phyloP scores from a whole-genome alignment of 1,140 invertebrate genomes.

The Listronotus oregonensis region DNA sequence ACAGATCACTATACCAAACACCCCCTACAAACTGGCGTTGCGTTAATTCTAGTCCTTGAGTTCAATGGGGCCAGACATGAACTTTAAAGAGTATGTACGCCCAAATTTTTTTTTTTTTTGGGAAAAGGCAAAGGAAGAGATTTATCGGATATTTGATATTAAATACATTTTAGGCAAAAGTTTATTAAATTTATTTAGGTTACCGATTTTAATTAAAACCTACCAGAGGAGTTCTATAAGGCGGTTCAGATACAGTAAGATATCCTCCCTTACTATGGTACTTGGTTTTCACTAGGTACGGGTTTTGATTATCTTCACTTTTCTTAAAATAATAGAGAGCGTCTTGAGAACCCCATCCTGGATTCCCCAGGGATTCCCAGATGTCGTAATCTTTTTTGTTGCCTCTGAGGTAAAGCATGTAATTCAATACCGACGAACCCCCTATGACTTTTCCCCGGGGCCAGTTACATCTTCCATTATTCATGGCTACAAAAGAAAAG shows the following conservation, averaged over 20 bases:
- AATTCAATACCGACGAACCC: conserved; percentile 88
- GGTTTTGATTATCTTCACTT: conserved; percentile 87
- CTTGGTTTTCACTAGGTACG: conserved; percentile 74
- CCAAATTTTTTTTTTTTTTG: too few species aligned
- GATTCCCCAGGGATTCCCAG: conserved; percentile 90
- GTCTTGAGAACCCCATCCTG: conserved; percentile 89
- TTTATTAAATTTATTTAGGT: too few species aligned
- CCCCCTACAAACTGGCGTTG: too few species aligned
- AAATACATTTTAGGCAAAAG: too few species aligned
- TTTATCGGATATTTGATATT: too few species aligned
- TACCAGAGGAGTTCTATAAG: conserved; percentile 80
- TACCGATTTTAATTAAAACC: background rate
- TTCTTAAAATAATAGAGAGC: conserved; percentile 91
- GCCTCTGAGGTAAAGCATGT: conserved; percentile 95
- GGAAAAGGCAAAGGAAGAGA: too few species aligned
- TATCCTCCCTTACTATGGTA: conserved; percentile 80
- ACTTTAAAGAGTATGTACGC: too few species aligned
- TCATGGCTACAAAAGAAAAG: conserved; percentile 69
- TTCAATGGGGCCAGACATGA: too few species aligned
- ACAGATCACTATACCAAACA: too few species aligned
- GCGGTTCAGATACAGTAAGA: conserved; percentile 83
- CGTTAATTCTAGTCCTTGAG: too few species aligned
- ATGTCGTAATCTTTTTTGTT: conserved; percentile 92
- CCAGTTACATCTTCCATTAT: conserved; percentile 82
- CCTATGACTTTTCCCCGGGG: conserved; percentile 81